phyloP scores from a whole-genome alignment of 2,113 vertebrate genomes.

The Hypomesus transpacificus region DNA sequence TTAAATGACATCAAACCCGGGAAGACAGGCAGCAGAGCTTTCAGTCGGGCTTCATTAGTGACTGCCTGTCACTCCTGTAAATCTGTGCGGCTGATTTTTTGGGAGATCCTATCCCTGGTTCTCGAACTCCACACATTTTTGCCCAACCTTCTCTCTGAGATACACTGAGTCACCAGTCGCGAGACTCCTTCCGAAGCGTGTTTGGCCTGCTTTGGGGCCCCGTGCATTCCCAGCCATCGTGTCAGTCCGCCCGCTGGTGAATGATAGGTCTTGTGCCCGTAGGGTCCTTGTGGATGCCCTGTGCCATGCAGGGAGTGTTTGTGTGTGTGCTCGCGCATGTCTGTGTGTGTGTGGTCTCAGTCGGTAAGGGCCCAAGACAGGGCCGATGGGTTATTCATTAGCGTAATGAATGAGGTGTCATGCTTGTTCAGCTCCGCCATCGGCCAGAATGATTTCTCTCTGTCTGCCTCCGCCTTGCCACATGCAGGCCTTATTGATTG shows the following conservation, averaged over 20 bases:
- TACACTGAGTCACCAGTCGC: too few species aligned
- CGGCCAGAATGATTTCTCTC: constrained; percentile 64
- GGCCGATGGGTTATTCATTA: constrained; percentile 66
- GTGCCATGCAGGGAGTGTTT: constrained; percentile 1
- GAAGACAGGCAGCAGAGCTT: constrained; percentile 43
- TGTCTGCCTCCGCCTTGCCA: constrained; percentile 53
- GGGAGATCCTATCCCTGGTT: too few species aligned
- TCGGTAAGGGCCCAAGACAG: constrained; percentile 51
- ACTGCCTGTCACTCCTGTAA: constrained; percentile 41
- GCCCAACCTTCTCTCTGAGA: too few species aligned
- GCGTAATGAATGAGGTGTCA: constrained; percentile 68
- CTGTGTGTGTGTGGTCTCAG: constrained; percentile 29
- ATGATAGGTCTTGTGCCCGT: too few species aligned
- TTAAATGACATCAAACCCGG: constrained; percentile 55
- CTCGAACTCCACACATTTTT: too few species aligned
- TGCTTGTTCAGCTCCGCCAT: constrained; percentile 58
- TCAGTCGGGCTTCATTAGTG: constrained; percentile 44
- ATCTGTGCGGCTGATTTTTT: background rate
- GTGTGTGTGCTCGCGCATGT: background rate
- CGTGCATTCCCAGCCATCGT: too few species aligned
- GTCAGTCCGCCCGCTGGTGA: too few species aligned
- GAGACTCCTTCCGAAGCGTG: too few species aligned
- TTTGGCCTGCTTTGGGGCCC: too few species aligned
- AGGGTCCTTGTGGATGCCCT: background rate
- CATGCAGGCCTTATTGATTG: constrained; percentile 67